A percentile compares a stretch with the other conserved stretches of the same genome.
phyloP scores from a whole-genome alignment of 2,113 vertebrate genomes.

The Scatophagus argus region DNA sequence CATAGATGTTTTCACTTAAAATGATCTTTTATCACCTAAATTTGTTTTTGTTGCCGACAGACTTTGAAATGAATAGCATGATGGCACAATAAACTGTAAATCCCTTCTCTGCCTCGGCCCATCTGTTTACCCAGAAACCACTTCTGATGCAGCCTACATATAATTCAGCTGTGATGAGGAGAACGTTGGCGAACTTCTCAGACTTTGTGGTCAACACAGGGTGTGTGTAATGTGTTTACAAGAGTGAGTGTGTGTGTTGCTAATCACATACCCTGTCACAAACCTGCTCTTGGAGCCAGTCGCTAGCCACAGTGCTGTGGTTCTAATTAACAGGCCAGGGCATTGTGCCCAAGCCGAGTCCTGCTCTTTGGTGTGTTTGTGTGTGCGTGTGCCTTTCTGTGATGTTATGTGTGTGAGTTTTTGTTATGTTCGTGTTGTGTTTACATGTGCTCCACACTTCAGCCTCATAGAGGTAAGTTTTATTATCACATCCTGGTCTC shows the following conservation, averaged over 20 bases:
- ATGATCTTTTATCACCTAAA: slow-evolving; percentile 56
- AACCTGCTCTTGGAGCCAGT: slow-evolving; percentile 77
- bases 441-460: slow-evolving; percentile 45
- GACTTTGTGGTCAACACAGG: slow-evolving; percentile 75
- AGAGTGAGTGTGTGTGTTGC: slow-evolving; percentile 76
- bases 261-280: slow-evolving; percentile 82
- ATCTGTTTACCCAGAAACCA: slow-evolving; percentile 76
- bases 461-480: slow-evolving; percentile 56
- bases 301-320: slow-evolving; percentile 71
- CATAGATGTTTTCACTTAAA: slow-evolving; percentile 55
- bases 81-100: slow-evolving; percentile 68
- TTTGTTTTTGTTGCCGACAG: slow-evolving; percentile 64
- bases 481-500: slow-evolving; percentile 67
- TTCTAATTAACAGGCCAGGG: slow-evolving; percentile 76
- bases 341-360: slow-evolving; percentile 53
- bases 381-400: slow-evolving; percentile 10
- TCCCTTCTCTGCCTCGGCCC: slow-evolving; percentile 42
- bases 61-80: slow-evolving; percentile 70
- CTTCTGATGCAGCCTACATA: slow-evolving; percentile 72
- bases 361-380: slow-evolving; percentile 41
- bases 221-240: slow-evolving; percentile 82
- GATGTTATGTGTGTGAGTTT: slow-evolving; percentile 43
- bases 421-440: slow-evolving; percentile 54
- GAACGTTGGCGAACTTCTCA: slow-evolving; percentile 64
- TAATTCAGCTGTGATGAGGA: slow-evolving; percentile 76